These are phyloP conservation scores for Nyctereutes procyonoides DNA, from an alignment of 2,113 vertebrate genomes.

Conservation along the genomic window DNA sequence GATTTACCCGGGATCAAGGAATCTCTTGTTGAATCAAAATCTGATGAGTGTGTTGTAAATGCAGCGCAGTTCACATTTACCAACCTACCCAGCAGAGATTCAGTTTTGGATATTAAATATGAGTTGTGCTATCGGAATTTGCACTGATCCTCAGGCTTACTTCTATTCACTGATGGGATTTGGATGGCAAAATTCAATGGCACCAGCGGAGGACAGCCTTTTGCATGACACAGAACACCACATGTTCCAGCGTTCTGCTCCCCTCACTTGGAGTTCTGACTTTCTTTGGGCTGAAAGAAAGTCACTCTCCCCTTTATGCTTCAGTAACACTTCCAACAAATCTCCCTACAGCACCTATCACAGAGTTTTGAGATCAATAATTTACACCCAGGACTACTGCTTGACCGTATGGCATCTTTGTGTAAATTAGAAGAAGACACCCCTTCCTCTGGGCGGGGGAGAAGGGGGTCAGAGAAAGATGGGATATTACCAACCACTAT, in stretches of 20 bases:
- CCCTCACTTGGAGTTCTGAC: not conserved
- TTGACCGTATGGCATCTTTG: not conserved
- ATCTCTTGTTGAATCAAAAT: slow-evolving; percentile 25
- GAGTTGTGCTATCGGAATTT: not conserved
- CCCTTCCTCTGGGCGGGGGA: not conserved
- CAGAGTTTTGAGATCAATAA: not conserved
- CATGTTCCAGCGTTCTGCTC: not conserved
- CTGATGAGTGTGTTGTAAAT: not conserved
- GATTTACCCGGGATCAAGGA: slow-evolving; percentile 12
- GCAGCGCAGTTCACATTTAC: slow-evolving; percentile 19
- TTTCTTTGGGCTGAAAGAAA: not conserved
- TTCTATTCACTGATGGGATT: not conserved
- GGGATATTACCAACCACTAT: not conserved
- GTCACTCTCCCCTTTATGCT: not conserved
- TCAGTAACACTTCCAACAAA: not conserved
- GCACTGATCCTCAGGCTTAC: not conserved
- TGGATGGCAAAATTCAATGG: not conserved
- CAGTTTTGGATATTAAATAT: not conserved
- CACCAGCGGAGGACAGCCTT: not conserved
- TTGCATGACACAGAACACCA: not conserved
- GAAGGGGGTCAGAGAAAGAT: not conserved
- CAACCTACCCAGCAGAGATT: not conserved
- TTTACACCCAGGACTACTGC: not conserved
- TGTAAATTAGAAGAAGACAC: not conserved
- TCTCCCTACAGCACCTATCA: not conserved